phyloP scores from a whole-genome alignment of 2,113 vertebrate genomes.

The Ammodytes dubius region DNA sequence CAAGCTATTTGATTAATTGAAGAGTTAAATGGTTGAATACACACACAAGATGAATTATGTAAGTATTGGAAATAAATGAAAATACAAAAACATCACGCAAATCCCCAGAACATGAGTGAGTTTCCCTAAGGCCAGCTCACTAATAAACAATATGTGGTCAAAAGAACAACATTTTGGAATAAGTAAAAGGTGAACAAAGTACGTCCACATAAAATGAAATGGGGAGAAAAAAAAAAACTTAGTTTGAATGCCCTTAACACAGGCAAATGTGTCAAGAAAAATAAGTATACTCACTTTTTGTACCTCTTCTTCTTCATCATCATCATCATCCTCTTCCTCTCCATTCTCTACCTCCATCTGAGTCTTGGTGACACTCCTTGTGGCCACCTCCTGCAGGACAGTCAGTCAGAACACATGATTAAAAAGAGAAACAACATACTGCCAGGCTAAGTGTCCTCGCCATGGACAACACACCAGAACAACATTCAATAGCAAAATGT shows the following conservation, averaged over 20 bases:
- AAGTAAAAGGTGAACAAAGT: neutral
- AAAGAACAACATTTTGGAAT: neutral
- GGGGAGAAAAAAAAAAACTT: neutral
- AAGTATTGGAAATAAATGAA: too few species aligned
- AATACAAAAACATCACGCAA: neutral
- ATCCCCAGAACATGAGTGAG: neutral
- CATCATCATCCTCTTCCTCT: constrained; percentile 91
- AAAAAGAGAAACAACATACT: neutral
- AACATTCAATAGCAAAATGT: neutral
- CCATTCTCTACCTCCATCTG: constrained; percentile 87
- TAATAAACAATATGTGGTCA: too few species aligned
- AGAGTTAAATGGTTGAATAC: too few species aligned
- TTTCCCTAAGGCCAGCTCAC: too few species aligned
- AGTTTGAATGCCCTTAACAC: neutral
- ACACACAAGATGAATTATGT: too few species aligned
- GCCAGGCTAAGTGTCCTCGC: too few species aligned
- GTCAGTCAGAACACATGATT: neutral
- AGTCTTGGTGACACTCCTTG: constrained; percentile 87
- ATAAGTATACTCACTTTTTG: constrained; percentile 87
- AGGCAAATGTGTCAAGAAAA: neutral
- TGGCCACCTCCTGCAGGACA: constrained; percentile 90
- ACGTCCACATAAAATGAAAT: neutral
- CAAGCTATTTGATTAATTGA: too few species aligned
- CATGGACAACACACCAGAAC: neutral
- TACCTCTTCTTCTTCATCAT: constrained; percentile 87